Percentiles rank a stretch among this genome's conserved stretches.
These are phyloP conservation scores for Porites divaricata DNA, from an alignment of 92 coral and sea anemone genomes.

Conservation along the genomic window DNA sequence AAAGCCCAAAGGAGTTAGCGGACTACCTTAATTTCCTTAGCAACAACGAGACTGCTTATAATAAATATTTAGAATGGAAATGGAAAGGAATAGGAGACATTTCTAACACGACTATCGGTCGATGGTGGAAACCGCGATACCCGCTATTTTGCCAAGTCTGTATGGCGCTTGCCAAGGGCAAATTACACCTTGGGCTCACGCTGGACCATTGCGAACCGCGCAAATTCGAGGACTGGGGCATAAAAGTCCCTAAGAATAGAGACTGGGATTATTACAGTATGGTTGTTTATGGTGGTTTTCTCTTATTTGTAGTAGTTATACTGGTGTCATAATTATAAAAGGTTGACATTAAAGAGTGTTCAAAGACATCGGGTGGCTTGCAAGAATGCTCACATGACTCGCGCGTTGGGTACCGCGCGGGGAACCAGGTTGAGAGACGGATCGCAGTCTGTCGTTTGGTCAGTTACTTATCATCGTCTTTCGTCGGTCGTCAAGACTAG, in stretches of 20 bases:
- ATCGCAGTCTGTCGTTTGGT: too few relatives aligned
- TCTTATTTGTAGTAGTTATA: slow-evolving; percentile 57
- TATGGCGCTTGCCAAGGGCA: slow-evolving; percentile 94
- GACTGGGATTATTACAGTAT: slow-evolving; percentile 60
- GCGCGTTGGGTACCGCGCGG: too few relatives aligned
- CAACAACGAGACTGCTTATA: slow-evolving; percentile 88
- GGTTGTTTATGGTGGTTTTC: slow-evolving; percentile 60
- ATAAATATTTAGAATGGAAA: slow-evolving; percentile 92
- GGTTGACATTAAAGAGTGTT: not conserved
- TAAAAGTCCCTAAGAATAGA: slow-evolving; percentile 62
- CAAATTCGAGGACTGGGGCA: slow-evolving; percentile 81
- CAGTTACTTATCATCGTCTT: too few relatives aligned
- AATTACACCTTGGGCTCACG: slow-evolving; percentile 87
- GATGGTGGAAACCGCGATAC: slow-evolving; percentile 94
- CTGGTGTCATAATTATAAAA: slow-evolving; percentile 34
- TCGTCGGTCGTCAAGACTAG: too few relatives aligned
- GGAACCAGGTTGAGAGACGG: too few relatives aligned
- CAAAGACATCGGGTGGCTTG: not conserved
- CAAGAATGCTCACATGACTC: too few relatives aligned
- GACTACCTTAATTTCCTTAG: slow-evolving; percentile 67
- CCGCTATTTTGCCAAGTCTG: slow-evolving; percentile 98
- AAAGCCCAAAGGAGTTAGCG: slow-evolving; percentile 89
- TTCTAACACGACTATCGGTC: slow-evolving; percentile 84
- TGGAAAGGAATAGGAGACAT: slow-evolving; percentile 90
- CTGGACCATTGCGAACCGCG: slow-evolving; percentile 86